Conservation (phyloP, 2,888 invertebrate species). For the Mechanitis mazaeus region DNA sequence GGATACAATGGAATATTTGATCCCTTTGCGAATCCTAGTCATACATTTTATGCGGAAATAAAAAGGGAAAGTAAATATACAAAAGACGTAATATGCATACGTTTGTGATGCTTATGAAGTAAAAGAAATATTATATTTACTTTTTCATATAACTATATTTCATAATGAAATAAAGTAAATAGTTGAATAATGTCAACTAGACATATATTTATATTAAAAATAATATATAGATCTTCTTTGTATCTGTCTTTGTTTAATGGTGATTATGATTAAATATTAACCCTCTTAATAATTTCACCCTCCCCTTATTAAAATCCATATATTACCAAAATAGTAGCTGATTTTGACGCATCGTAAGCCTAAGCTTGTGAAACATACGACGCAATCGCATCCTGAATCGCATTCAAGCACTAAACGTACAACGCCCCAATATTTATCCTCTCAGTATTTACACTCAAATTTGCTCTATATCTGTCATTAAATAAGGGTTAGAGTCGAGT, state of each 20-base stretch:
- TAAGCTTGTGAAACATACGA: slow-evolving; percentile 25
- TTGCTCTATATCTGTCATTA: not conserved
- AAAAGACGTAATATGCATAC: not conserved
- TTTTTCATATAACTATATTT: too few species aligned
- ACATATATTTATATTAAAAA: too few species aligned
- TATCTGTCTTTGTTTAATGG: too few species aligned
- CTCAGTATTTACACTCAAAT: slow-evolving; percentile 13
- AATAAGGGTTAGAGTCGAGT: slow-evolving; percentile 18
- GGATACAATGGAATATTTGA: slow-evolving; percentile 14
- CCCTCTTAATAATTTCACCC: not conserved
- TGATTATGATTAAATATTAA: not conserved
- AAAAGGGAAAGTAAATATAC: not conserved
- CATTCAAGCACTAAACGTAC: slow-evolving; percentile 24
- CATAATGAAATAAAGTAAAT: too few species aligned
- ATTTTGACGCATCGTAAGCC: slow-evolving; percentile 22
- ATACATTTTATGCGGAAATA: slow-evolving; percentile 44
- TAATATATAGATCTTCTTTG: too few species aligned
- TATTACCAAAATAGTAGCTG: slow-evolving; percentile 4
- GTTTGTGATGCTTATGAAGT: too few species aligned
- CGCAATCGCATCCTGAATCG: slow-evolving; percentile 27
- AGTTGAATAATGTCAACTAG: too few species aligned
- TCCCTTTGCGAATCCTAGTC: slow-evolving; percentile 38
- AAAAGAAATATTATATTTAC: too few species aligned
- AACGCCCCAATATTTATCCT: slow-evolving; percentile 7
- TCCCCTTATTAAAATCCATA: not conserved